Evolutionary conservation across 2,888 invertebrate genomes (phyloP).

Genomic region (Coronaproctus castanopsis): DNA sequence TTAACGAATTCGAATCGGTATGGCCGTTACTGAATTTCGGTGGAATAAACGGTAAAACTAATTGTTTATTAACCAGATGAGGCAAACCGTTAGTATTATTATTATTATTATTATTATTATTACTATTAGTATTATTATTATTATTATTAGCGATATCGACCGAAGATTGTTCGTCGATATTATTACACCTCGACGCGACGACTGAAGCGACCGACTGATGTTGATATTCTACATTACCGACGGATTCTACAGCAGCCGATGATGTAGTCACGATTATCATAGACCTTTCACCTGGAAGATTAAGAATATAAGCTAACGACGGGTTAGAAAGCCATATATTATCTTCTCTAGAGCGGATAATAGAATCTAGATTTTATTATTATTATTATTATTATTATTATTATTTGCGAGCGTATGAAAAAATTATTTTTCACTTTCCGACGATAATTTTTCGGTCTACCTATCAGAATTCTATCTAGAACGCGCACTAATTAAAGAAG

Average conservation of each 20-base stretch:
- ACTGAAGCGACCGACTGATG: not conserved
- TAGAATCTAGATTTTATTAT: too few species aligned
- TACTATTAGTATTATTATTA: not conserved
- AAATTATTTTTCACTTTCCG: too few species aligned
- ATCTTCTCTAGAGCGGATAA: not conserved
- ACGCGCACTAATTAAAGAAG: too few species aligned
- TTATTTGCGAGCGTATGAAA: too few species aligned
- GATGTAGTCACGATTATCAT: conserved; percentile 10
- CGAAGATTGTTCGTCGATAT: too few species aligned
- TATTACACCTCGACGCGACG: not conserved
- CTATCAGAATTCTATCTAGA: too few species aligned
- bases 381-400: too few species aligned
- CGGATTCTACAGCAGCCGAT: not conserved
- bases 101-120: not conserved
- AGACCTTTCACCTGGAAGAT: conserved; percentile 12
- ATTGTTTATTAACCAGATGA: conserved; percentile 42
- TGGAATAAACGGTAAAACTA: conserved; percentile 72
- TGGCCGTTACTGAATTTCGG: conserved; percentile 56
- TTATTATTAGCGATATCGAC: not conserved
- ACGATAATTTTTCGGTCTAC: too few species aligned
- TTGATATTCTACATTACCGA: not conserved
- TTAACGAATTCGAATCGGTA: conserved; percentile 60
- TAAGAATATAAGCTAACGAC: too few species aligned
- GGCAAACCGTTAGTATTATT: not conserved
- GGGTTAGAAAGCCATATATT: conserved; percentile 8